A percentile compares a stretch with the other conserved stretches of the same genome.
phyloP scores from a whole-genome alignment of 2,888 invertebrate species.

The Microctonus brassicae region DNA sequence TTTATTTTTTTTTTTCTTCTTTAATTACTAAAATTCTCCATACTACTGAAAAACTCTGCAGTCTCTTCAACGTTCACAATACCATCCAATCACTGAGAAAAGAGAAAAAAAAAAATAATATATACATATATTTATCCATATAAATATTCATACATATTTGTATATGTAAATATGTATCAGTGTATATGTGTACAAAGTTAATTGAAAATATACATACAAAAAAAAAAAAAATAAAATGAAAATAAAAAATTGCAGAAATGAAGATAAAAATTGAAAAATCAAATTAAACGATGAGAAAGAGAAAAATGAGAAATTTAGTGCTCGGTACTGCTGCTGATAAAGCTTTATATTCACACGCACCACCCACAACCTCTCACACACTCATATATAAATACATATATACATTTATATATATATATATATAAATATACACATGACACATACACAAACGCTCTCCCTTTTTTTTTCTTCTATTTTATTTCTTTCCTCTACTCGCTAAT shows the following conservation, averaged over 20 bases:
- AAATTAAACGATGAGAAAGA: not conserved
- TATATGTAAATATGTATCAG: not conserved
- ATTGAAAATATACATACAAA: not conserved
- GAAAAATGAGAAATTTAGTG: not conserved
- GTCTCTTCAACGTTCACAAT: not conserved
- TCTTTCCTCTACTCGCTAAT: not conserved
- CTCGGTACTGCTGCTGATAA: slow-evolving; percentile 4
- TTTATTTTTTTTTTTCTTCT: not conserved
- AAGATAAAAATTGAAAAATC: not conserved
- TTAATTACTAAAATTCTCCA: not conserved
- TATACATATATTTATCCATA: too few species aligned
- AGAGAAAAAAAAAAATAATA: not conserved
- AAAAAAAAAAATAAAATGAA: too few species aligned
- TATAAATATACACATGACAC: too few species aligned
- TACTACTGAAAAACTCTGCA: not conserved
- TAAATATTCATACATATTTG: too few species aligned
- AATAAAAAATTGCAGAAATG: too few species aligned
- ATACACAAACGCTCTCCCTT: too few species aligned
- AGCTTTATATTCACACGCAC: not conserved
- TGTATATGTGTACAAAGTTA: not conserved
- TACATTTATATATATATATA: too few species aligned
- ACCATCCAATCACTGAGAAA: not conserved
- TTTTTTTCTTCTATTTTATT: too few species aligned
- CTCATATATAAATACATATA: not conserved
- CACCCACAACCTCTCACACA: not conserved